These are phyloP conservation scores for Platerodrilus igneus DNA, from an alignment of 2,888 invertebrate species.

Conservation along the genomic window DNA sequence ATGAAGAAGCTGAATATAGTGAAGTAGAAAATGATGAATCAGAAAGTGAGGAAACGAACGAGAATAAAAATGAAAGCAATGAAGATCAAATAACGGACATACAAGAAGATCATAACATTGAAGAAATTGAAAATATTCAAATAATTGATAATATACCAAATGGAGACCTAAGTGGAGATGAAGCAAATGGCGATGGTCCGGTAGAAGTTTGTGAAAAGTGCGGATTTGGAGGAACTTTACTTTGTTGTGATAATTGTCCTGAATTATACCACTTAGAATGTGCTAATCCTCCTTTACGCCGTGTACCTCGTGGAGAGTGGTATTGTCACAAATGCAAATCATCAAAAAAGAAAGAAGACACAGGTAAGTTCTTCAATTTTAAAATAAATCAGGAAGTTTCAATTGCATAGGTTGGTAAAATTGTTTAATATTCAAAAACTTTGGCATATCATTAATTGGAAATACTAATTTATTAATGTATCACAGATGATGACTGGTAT, in stretches of 20 bases:
- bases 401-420: slow-evolving; percentile 11
- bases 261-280: slow-evolving; percentile 71
- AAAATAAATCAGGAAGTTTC: too few relatives aligned
- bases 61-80: slow-evolving; percentile 24
- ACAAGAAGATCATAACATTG: too few relatives aligned
- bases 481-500: slow-evolving; percentile 13
- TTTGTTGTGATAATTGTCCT: slow-evolving; percentile 60
- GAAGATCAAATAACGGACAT: slow-evolving; percentile 12
- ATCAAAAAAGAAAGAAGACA: slow-evolving; percentile 38
- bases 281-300: slow-evolving; percentile 56
- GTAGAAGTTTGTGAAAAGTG: slow-evolving; percentile 58
- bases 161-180: slow-evolving; percentile 1
- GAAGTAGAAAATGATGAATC: slow-evolving; percentile 33
- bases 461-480: slow-evolving; percentile 1
- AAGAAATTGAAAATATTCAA: slow-evolving; percentile 1
- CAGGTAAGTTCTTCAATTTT: too few relatives aligned
- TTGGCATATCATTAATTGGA: slow-evolving; percentile 2
- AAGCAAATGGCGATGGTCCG: not conserved
- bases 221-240: slow-evolving; percentile 61
- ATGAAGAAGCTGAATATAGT: slow-evolving; percentile 20
- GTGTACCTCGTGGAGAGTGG: slow-evolving; percentile 61
- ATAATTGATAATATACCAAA: not conserved
- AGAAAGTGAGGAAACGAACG: slow-evolving; percentile 22
- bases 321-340: slow-evolving; percentile 56
- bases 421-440: slow-evolving; percentile 11